Conservation (phyloP, 2,888 invertebrate genomes). For the Augiades crinisus region DNA sequence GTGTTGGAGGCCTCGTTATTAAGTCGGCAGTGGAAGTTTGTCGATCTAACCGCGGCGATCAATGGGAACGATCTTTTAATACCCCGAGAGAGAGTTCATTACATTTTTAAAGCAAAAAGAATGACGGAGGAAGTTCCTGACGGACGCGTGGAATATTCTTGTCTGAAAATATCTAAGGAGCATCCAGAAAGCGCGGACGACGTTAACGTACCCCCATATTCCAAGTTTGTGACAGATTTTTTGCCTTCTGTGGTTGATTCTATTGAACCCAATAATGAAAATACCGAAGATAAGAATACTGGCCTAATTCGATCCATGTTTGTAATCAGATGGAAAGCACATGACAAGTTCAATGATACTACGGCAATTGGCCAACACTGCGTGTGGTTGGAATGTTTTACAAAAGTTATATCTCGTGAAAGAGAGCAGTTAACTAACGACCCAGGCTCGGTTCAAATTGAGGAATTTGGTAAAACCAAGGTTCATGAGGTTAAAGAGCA, state of each 20-base stretch:
- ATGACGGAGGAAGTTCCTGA: constrained; percentile 44
- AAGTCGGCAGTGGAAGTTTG: constrained; percentile 83
- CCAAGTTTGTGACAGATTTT: constrained; percentile 56
- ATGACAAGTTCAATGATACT: constrained; percentile 78
- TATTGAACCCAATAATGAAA: constrained; percentile 33
- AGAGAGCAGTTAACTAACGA: constrained; percentile 50
- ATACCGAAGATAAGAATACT: constrained; percentile 36
- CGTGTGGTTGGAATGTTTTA: constrained; percentile 82
- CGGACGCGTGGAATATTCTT: constrained; percentile 52
- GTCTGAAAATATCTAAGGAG: constrained; percentile 52
- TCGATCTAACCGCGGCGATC: constrained; percentile 53
- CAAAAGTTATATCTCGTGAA: constrained; percentile 74
- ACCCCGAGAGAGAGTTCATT: constrained; percentile 64
- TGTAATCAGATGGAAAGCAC: constrained; percentile 78
- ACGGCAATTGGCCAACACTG: constrained; percentile 86
- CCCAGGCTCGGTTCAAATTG: constrained; percentile 59
- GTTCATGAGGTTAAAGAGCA: constrained; percentile 47
- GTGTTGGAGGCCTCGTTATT: constrained; percentile 54
- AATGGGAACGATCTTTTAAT: constrained; percentile 48
- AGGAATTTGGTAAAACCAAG: constrained; percentile 49
- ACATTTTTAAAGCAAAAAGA: constrained; percentile 60
- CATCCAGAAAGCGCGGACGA: constrained; percentile 47
- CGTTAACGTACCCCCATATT: constrained; percentile 51
- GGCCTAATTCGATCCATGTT: constrained; percentile 71
- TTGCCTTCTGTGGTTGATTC: constrained; percentile 33